Base-by-base conservation (phyloP, 2,113 vertebrate genomes). In the Phyllopteryx taeniolatus region DNA sequence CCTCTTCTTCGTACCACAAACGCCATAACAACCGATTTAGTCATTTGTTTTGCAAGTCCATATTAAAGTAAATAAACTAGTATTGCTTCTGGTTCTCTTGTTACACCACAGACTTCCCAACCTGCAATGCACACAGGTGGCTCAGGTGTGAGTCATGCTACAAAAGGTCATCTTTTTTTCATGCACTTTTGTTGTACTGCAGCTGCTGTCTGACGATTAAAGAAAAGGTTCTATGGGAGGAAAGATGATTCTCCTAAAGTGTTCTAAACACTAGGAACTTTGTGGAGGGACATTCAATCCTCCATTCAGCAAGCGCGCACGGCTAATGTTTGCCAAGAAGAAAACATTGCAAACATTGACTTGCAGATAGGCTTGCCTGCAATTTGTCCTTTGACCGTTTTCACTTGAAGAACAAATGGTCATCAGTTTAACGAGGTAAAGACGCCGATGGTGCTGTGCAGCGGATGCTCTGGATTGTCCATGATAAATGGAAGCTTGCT, bases 231-330 rank as follows among this genome's bases (percentile, higher is more conserved):
- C 70, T 67, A 47, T 31, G 27, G 56, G 22, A 27, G 62, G 80
- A 80, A 85, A 88, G 72, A 49, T 73, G 77, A 86, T 79, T 65
- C 67, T 71, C 51, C 39, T 60, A 74, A 70, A 65, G 80, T 85
- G 20, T 33, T 12, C 27, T 44, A 14, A 83, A 89, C 83, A 85
- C 75, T 31, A 74, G 43, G 69, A 71, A 70, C 12, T 47, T 59
- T 57, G 72, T 68, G 54, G 63, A 72, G 49, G 10, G 54, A 74
- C 0, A 68, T 51, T 65, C 70, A 46, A 57, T 69, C 70, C 65
- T 71, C 60, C 33, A 31, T 53, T 57, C 22, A 63, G 6, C 27
- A 27, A 35, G 17, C 2, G 46, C 46, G 64, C 64, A 22, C 3
- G 3, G 68, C 60, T 63, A 31, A 13, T 22, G 63, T 57, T 61